A percentile compares a stretch with the other conserved stretches of the same genome.
Conservation (phyloP, 2,888 invertebrate genomes). For the Phragmatobia fuliginosa region DNA sequence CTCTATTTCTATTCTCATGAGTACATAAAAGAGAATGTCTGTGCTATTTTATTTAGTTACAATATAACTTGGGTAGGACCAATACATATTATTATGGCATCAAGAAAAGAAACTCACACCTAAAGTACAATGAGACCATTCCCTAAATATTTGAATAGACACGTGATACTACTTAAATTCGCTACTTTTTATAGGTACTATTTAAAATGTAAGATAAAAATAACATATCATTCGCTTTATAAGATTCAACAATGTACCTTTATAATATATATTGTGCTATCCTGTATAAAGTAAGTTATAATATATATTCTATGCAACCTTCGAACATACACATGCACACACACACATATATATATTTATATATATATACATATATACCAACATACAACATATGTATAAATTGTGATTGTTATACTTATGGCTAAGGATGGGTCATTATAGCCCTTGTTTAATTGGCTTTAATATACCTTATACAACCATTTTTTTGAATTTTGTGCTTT, state of each 20-base stretch:
- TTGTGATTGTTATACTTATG: slow-evolving; percentile 39
- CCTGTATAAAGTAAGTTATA: slow-evolving; percentile 59
- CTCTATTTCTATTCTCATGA: neutral
- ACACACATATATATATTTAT: too few relatives aligned
- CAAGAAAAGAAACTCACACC: slow-evolving; percentile 15
- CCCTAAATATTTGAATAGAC: slow-evolving; percentile 56
- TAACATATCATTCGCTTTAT: slow-evolving; percentile 87
- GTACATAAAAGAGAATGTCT: neutral
- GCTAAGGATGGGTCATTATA: slow-evolving; percentile 39
- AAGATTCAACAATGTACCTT: slow-evolving; percentile 71
- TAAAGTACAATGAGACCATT: slow-evolving; percentile 59
- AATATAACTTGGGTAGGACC: neutral
- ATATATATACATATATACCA: slow-evolving; percentile 40
- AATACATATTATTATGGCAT: neutral
- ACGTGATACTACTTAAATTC: slow-evolving; percentile 74
- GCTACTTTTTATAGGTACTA: slow-evolving; percentile 62
- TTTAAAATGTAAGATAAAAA: slow-evolving; percentile 75
- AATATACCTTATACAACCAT: slow-evolving; percentile 10
- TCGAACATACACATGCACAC: slow-evolving; percentile 55
- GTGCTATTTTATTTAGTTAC: neutral
- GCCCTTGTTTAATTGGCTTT: slow-evolving; percentile 16
- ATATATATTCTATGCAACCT: slow-evolving; percentile 71
- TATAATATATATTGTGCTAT: slow-evolving; percentile 57
- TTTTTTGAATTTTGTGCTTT: slow-evolving; percentile 21
- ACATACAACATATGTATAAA: slow-evolving; percentile 28